Conservation (phyloP, 2,797 vertebrate genomes). For the Hylomyscus alleni region DNA sequence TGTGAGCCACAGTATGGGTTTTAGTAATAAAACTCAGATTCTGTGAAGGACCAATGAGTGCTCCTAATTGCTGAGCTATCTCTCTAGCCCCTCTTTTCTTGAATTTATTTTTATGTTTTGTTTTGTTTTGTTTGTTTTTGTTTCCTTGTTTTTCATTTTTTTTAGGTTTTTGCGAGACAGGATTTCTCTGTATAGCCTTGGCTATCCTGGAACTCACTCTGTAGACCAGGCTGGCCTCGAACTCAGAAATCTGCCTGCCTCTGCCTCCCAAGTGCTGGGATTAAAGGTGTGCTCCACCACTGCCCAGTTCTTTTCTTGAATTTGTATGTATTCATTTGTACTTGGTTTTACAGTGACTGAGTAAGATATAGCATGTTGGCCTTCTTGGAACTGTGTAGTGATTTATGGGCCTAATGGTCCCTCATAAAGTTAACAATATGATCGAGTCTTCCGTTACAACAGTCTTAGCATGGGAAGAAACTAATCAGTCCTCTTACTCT, state of each 20-base stretch:
- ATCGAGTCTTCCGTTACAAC: background rate
- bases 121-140: too few species aligned
- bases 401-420: slow-evolving; percentile 24
- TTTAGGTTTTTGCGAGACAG: too few species aligned
- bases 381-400: background rate
- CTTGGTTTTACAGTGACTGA: background rate
- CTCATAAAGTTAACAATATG: slow-evolving; percentile 48
- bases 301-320: background rate
- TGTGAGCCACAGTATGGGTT: background rate
- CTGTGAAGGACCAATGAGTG: background rate
- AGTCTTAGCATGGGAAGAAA: background rate
- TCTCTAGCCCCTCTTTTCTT: background rate
- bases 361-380: slow-evolving; percentile 33
- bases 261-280: too few species aligned
- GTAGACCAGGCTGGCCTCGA: too few species aligned
- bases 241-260: too few species aligned
- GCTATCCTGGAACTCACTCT: too few species aligned
- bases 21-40: background rate
- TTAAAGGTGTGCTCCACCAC: too few species aligned
- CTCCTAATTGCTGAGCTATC: too few species aligned
- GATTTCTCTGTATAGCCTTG: too few species aligned
- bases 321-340: slow-evolving; percentile 34
- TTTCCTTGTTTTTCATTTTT: too few species aligned
- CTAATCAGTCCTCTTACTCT: background rate
- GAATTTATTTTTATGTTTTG: background rate